Base-by-base conservation (phyloP, 2,797 vertebrate species). In the Pangasius djambal region DNA sequence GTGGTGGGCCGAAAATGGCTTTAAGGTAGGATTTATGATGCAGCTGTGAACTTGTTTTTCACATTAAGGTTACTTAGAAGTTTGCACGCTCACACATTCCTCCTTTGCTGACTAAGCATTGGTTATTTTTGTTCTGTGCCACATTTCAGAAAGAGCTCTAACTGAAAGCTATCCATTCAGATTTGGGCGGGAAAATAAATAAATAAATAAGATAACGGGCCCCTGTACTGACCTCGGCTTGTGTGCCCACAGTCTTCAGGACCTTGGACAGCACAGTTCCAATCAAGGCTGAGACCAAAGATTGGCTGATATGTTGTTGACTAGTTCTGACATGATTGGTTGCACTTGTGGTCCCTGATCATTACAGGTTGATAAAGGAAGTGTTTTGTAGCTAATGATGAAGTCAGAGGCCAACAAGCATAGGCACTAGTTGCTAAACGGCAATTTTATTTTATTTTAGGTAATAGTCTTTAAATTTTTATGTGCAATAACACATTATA, bases 111-210 rank as follows among this genome's bases (percentile, higher is more conserved):
- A 96, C 89, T 96, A 95, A 95, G 94, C 12, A 55, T 86, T 86
- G 77, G 87, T 91, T 95, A 91, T 96, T 96, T 96, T 95, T 93
- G 94, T 91, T 94, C 89, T 92, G 92, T 79, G 69, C 87, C 83
- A 88, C 12, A 63, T 34, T 81, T 70, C 18, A 74, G 16, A 48
- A 70, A 20, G 31, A 84, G 6, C 52, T 85, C 20, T 79, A n/a
- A n/a, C 20, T 86, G 10, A 75, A 79, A 74, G 34, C 81, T 37
- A 34, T 63, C 59, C 44, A 4, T 40, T 48, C 20, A 72, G 13
- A 15, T n/a, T 83, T 65, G 37, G 37, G 77, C 2, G 12, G 20
- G 22, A 50, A 52, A 31, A 2, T 22, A 20, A 37, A 40, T 13
- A 74, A 74, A 69, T 31, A 2, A 34, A 72, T 20, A 8, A 37